A percentile compares a stretch with the other conserved stretches of the same genome.
Conservation (phyloP, 2,113 vertebrate species). For the Amia ocellicauda region DNA sequence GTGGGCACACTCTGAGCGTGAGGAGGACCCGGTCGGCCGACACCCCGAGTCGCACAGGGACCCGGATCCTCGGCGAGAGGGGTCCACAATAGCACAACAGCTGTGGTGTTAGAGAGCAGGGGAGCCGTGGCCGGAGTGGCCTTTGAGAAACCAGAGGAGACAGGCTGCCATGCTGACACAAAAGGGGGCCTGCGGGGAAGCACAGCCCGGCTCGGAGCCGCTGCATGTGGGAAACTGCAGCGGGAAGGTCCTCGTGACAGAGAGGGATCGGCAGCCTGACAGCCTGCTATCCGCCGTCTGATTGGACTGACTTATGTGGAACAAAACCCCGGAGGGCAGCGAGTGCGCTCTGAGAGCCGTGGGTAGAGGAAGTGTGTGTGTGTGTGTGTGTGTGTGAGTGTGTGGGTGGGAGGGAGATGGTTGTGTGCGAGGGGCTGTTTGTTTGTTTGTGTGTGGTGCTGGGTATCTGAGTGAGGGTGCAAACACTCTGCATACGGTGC, state of each 20-base stretch:
- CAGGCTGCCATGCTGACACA: slow-evolving; percentile 2
- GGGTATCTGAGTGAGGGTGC: too few relatives aligned
- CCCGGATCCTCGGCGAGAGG: neutral
- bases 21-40: neutral
- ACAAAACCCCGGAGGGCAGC: neutral
- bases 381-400: too few relatives aligned
- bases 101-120: slow-evolving; percentile 21
- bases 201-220: neutral
- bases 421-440: too few relatives aligned
- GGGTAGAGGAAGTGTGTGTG: too few relatives aligned
- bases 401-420: neutral
- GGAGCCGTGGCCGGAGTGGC: slow-evolving; percentile 17
- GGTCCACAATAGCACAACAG: slow-evolving; percentile 32
- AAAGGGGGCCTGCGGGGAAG: neutral
- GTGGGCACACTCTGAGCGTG: neutral
- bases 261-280: neutral
- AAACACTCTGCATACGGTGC: too few relatives aligned
- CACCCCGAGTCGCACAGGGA: neutral
- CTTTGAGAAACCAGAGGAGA: neutral
- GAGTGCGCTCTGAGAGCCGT: neutral
- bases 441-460: too few relatives aligned
- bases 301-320: neutral
- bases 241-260: slow-evolving; percentile 10
- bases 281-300: slow-evolving; percentile 9
- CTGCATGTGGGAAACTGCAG: slow-evolving; percentile 11